Base-by-base conservation (phyloP, 2,797 vertebrate species). In the Myotis findleyi region DNA sequence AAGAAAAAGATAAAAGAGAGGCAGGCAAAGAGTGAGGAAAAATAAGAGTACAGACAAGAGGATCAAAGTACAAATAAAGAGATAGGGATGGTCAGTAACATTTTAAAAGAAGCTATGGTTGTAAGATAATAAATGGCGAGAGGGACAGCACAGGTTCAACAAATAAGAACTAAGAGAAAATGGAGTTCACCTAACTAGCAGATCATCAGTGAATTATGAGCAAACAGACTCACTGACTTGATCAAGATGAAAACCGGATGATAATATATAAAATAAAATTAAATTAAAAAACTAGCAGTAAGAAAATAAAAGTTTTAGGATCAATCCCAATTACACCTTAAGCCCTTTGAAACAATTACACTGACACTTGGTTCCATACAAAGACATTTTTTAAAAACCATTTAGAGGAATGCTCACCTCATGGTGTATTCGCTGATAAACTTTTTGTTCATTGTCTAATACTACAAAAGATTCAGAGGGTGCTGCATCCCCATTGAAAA, bases 401-500 rank as follows among this genome's bases (percentile, higher is more conserved):
- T 6, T 92, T 64, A 93, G 53, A 91, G 53, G 59, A 94, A 93
- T 30, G 80, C 97, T 98, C 95, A 99, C 99, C 99, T 99, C 99
- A 0, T 99, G 99, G 93, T 99, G 99, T 98, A 99, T 99, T 98
- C 99, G 98, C 98, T 99, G 99, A 98, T 99, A 99, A 97, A 99
- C 99, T 96, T 99, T 99, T 98, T 99, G 99, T 95, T 99, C 99
- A 0, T 99, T 99, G 98, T 99, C 99, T 98, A 99, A 99, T 96
- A 99, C 99, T 97, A 99, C 99, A 95, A 99, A 99, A 95, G 99
- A 99, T 98, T 99, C 99, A 0, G 99, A 99, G 95, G 99, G 99
- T 33, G 99, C 87, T 3, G 99, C 99, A 6, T 99, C 99, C 53
- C 99, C 99, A 0, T 99, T 99, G 98, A 99, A 99, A 98, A 99